phyloP scores from a whole-genome alignment of 1,140 invertebrate species.

The Palaemon carinicauda region DNA sequence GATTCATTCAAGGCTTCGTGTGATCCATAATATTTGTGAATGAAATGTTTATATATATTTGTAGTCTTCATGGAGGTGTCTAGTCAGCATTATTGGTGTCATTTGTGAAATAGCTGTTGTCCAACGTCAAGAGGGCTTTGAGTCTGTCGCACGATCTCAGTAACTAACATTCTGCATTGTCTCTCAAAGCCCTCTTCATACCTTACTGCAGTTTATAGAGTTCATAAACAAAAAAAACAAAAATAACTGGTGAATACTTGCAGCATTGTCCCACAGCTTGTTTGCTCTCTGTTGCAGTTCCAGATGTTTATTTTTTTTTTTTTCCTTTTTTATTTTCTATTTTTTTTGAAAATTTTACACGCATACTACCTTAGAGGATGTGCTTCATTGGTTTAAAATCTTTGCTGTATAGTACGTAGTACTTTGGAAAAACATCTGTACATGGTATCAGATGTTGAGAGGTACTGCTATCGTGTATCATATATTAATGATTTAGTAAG shows the following conservation, averaged over 20 bases:
- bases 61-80: slow-evolving; percentile 48
- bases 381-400: not conserved
- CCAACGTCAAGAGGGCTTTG: slow-evolving; percentile 27
- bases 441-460: too few relatives aligned
- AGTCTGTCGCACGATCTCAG: slow-evolving; percentile 34
- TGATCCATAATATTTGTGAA: slow-evolving; percentile 32
- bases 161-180: slow-evolving; percentile 40
- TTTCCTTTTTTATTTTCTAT: too few relatives aligned
- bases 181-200: slow-evolving; percentile 30
- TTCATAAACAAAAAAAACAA: not conserved
- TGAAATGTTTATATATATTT: slow-evolving; percentile 36
- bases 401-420: too few relatives aligned
- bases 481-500: too few relatives aligned
- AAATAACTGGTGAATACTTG: slow-evolving; percentile 33
- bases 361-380: not conserved
- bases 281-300: slow-evolving; percentile 25
- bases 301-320: not conserved
- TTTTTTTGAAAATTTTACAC: not conserved
- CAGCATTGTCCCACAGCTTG: slow-evolving; percentile 35
- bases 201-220: slow-evolving; percentile 31
- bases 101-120: slow-evolving; percentile 37
- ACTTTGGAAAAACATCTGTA: too few relatives aligned
- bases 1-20: slow-evolving; percentile 25
- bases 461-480: too few relatives aligned
- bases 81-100: slow-evolving; percentile 48